A percentile compares a stretch with the other conserved stretches of the same genome.
phyloP scores from a whole-genome alignment of 2,888 invertebrate genomes.

The Hypena proboscidalis region DNA sequence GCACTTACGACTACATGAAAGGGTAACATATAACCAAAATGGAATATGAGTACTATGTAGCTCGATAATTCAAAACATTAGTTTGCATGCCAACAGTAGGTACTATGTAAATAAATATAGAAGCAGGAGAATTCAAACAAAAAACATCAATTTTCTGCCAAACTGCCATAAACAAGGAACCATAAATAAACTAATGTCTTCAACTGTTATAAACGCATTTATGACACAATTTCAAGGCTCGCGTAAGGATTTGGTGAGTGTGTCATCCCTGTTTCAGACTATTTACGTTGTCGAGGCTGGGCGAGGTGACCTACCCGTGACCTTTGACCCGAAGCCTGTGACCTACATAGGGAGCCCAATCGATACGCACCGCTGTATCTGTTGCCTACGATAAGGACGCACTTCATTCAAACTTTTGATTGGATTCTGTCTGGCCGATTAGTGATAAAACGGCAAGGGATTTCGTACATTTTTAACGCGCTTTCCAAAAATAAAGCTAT shows the following conservation, averaged over 20 bases:
- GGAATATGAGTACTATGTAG: too few species aligned
- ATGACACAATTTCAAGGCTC: conserved; percentile 15
- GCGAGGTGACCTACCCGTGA: conserved; percentile 79
- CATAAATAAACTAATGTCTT: too few species aligned
- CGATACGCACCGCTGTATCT: conserved; percentile 65
- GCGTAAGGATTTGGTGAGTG: conserved; percentile 13
- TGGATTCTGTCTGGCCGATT: conserved; percentile 39
- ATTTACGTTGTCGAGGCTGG: conserved; percentile 65
- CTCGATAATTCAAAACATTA: too few species aligned
- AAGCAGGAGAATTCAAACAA: too few species aligned
- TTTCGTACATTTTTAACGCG: conserved; percentile 39
- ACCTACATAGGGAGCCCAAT: conserved; percentile 78
- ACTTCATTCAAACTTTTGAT: conserved; percentile 59
- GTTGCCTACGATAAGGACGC: conserved; percentile 53
- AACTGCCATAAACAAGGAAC: too few species aligned
- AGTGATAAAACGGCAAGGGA: conserved; percentile 48
- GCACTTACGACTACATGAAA: too few species aligned
- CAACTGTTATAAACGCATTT: background rate
- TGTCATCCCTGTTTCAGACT: conserved; percentile 56
- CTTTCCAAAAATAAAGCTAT: too few species aligned
- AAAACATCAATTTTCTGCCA: too few species aligned
- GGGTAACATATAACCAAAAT: too few species aligned
- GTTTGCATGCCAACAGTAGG: too few species aligned
- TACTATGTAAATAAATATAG: too few species aligned
- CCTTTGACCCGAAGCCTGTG: conserved; percentile 86